phyloP scores from a whole-genome alignment of 64 coral and sea anemone genomes.

The Platygyra sinensis region DNA sequence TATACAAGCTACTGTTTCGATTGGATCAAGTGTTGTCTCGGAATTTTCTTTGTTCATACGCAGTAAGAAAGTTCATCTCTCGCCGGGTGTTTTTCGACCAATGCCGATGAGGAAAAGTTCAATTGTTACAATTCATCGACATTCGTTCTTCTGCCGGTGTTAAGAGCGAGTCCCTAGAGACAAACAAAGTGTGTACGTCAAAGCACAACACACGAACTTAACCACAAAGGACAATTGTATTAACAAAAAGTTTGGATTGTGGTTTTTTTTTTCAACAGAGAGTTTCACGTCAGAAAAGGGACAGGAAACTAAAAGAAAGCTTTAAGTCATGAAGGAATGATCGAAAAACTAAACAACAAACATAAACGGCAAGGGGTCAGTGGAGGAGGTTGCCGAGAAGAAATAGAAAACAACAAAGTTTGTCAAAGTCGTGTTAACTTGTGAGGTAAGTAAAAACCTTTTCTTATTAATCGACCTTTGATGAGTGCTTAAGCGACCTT shows the following conservation, averaged over 20 bases:
- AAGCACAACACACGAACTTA: neutral
- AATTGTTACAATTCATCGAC: neutral
- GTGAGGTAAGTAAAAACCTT: slow-evolving; percentile 1
- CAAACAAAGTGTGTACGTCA: neutral
- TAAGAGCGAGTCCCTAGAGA: slow-evolving; percentile 7
- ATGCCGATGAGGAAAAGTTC: neutral
- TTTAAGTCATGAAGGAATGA: neutral
- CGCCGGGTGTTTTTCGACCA: neutral
- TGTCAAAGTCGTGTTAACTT: neutral
- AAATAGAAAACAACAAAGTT: neutral
- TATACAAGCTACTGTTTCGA: neutral
- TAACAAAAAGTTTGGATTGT: neutral
- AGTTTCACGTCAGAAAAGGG: neutral
- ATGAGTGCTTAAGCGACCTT: neutral
- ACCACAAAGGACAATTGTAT: neutral
- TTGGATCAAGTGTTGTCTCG: neutral
- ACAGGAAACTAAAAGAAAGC: neutral
- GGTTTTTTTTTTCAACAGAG: neutral
- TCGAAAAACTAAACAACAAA: slow-evolving; percentile 4
- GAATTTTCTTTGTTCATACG: neutral
- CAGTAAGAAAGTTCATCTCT: neutral
- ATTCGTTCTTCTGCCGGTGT: neutral
- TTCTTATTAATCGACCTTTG: neutral
- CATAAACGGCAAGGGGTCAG: slow-evolving; percentile 1
- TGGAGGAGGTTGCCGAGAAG: neutral